Evolutionary conservation across 2,797 vertebrate species (phyloP).

Genomic region (Eurystomus glaucurus): DNA sequence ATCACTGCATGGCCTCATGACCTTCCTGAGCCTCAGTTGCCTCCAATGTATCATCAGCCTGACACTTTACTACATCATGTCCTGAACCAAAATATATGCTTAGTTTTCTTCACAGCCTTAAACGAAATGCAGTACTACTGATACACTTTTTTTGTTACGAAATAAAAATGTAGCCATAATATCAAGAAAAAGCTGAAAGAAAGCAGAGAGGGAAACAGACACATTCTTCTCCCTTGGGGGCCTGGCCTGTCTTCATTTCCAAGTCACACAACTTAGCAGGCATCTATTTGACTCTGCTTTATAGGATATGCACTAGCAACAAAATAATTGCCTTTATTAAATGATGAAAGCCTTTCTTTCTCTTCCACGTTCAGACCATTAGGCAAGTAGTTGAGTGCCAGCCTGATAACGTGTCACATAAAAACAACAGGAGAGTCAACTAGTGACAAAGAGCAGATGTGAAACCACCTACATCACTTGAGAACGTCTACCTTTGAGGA

Average conservation of each 20-base stretch:
- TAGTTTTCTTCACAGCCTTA: not conserved
- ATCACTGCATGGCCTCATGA: fast-evolving
- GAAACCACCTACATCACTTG: not conserved
- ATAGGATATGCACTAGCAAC: not conserved
- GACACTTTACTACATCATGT: not conserved
- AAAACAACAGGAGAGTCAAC: not conserved
- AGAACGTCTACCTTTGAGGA: not conserved
- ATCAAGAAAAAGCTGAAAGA: not conserved
- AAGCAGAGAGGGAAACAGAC: not conserved
- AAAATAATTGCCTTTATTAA: slow-evolving; percentile 1
- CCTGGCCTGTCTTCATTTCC: not conserved
- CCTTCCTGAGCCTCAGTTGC: not conserved
- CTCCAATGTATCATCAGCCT: not conserved
- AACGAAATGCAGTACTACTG: not conserved
- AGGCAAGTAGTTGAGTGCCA: not conserved
- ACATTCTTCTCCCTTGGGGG: not conserved
- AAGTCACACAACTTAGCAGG: not conserved
- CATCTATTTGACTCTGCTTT: not conserved
- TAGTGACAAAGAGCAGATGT: not conserved
- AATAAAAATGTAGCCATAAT: not conserved
- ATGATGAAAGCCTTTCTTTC: not conserved
- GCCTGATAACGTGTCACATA: not conserved
- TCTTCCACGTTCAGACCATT: not conserved
- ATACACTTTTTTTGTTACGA: not conserved
- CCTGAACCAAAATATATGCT: not conserved